Percentiles rank a stretch among this genome's conserved stretches.
Conservation (phyloP, 1,140 invertebrate species). For the Megalopta genalis region DNA sequence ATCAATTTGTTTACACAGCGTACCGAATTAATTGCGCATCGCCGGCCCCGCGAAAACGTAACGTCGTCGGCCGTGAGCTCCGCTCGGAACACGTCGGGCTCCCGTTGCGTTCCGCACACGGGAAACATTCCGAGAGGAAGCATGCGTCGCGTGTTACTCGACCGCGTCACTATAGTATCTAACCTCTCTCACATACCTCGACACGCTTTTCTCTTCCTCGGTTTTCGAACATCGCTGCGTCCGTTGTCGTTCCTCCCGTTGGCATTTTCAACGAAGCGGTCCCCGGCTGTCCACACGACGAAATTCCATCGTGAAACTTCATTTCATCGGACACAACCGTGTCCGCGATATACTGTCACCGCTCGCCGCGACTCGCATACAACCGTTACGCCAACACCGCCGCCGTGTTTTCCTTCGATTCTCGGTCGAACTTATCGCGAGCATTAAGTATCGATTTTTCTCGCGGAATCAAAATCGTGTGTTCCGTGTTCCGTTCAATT, state of each 20-base stretch:
- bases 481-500: neutral
- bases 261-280: no score
- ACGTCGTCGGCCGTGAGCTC: neutral
- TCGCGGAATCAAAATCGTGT: conserved; percentile 29
- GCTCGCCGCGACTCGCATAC: no score
- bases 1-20: conserved; percentile 62
- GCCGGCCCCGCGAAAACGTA: neutral
- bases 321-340: no score
- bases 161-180: conserved; percentile 35
- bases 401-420: neutral
- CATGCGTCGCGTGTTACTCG: conserved; percentile 27
- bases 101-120: neutral
- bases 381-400: neutral
- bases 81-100: neutral
- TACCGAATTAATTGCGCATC: neutral
- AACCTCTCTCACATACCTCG: conserved; percentile 38
- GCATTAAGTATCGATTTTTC: conserved; percentile 34
- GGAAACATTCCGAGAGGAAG: conserved; percentile 21
- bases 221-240: no score
- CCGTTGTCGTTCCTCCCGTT: no score
- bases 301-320: no score
- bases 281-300: no score
- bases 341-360: no score
- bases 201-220: conserved; percentile 13
- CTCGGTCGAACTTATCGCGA: neutral